Percentiles rank a stretch among this genome's conserved stretches.
These are phyloP conservation scores for Drosophila triauraria DNA, from an alignment of 1,140 invertebrate genomes.

Conservation along the genomic window DNA sequence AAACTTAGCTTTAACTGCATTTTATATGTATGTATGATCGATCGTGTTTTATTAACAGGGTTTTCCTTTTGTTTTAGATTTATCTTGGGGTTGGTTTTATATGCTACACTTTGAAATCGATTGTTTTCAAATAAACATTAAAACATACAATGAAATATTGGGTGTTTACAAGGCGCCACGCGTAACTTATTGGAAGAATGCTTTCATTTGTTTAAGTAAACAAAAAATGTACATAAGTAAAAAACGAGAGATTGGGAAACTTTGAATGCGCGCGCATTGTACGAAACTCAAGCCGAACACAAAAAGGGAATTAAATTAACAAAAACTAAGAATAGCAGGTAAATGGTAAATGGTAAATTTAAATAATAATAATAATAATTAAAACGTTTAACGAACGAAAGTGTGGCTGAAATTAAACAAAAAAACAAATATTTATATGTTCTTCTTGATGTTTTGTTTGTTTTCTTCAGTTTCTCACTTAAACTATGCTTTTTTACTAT, in stretches of 20 bases:
- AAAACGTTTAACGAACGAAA: conserved; percentile 62
- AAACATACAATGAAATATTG: conserved; percentile 65
- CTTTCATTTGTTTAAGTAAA: conserved; percentile 55
- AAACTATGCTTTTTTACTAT: conserved; percentile 26
- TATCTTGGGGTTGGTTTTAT: conserved; percentile 34
- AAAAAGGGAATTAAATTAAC: conserved; percentile 80
- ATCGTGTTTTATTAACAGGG: conserved; percentile 62
- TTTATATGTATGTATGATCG: conserved; percentile 53
- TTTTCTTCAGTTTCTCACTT: conserved; percentile 24
- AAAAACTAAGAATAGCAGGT: conserved; percentile 76
- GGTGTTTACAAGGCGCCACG: conserved; percentile 59
- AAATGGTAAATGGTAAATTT: conserved; percentile 51
- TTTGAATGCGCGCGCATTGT: conserved; percentile 54
- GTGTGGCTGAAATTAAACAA: conserved; percentile 33
- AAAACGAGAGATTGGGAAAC: conserved; percentile 22
- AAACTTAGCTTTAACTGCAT: conserved; percentile 70
- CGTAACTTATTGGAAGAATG: conserved; percentile 64
- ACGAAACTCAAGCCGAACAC: conserved; percentile 69
- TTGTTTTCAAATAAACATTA: conserved; percentile 49
- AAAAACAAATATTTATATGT: conserved; percentile 35
- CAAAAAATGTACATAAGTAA: conserved; percentile 70
- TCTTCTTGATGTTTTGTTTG: conserved; percentile 16
- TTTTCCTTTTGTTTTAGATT: conserved; percentile 39
- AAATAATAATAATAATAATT: conserved; percentile 36
- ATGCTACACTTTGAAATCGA: conserved; percentile 56